Evolutionary conservation across 2,797 vertebrate genomes (phyloP).

Genomic region (Tapera naevia): DNA sequence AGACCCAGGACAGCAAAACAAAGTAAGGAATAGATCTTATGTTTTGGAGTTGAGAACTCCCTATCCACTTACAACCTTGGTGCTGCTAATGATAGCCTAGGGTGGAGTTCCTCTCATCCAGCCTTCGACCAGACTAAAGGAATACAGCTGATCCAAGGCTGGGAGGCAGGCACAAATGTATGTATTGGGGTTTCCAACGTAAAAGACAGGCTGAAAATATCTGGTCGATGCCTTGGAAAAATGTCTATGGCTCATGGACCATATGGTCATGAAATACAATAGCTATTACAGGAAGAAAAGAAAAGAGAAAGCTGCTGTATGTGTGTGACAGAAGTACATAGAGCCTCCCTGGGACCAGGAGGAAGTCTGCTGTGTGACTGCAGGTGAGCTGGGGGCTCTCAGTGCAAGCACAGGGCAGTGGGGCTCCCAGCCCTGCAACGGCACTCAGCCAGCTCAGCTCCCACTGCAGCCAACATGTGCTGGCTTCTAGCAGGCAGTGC

Average conservation of each 20-base stretch:
- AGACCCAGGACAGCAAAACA: not conserved
- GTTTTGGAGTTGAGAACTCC: not conserved
- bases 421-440: not conserved
- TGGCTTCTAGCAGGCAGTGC: not conserved
- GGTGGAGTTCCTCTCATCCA: not conserved
- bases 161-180: not conserved
- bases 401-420: accelerated
- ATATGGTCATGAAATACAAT: not conserved
- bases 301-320: not conserved
- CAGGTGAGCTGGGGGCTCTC: not conserved
- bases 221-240: not conserved
- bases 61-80: not conserved
- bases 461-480: not conserved
- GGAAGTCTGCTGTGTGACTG: not conserved
- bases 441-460: not conserved
- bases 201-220: not conserved
- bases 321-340: not conserved
- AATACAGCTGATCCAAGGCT: not conserved
- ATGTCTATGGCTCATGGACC: not conserved
- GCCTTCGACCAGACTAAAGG: not conserved
- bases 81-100: not conserved
- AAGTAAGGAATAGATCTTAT: not conserved
- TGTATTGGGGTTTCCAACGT: not conserved
- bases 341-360: not conserved
- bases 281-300: not conserved